A percentile compares a stretch with the other conserved stretches of the same genome.
Conservation (phyloP, 2,888 invertebrate genomes). For the Pseudeuparius sepicola region DNA sequence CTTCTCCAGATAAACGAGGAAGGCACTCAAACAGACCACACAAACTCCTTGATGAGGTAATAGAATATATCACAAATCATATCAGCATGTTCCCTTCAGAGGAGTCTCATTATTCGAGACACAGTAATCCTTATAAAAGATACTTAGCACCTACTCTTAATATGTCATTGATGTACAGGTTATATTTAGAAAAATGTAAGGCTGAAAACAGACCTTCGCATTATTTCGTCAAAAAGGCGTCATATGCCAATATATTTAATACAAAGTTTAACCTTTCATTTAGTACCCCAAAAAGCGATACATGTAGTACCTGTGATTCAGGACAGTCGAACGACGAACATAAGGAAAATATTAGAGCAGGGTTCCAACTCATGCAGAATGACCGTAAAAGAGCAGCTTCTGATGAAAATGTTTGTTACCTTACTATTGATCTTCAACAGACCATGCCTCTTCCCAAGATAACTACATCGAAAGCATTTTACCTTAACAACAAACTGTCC, state of each 20-base stretch:
- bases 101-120: slow-evolving; percentile 12
- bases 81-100: not conserved
- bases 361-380: slow-evolving; percentile 14
- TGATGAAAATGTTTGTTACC: slow-evolving; percentile 12
- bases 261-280: slow-evolving; percentile 1
- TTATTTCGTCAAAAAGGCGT: not conserved
- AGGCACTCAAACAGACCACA: slow-evolving; percentile 5
- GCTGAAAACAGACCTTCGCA: not conserved
- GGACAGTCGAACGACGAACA: slow-evolving; percentile 9
- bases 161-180: slow-evolving; percentile 9
- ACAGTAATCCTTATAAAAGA: slow-evolving; percentile 10
- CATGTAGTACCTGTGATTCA: slow-evolving; percentile 3
- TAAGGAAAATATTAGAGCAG: slow-evolving; percentile 9
- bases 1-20: slow-evolving; percentile 4
- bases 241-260: not conserved
- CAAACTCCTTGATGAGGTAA: slow-evolving; percentile 3
- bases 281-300: slow-evolving; percentile 4
- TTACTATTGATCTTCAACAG: slow-evolving; percentile 23
- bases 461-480: slow-evolving; percentile 22
- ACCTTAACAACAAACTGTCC: too few species aligned
- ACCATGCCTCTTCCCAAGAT: slow-evolving; percentile 23
- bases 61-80: not conserved
- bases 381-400: slow-evolving; percentile 7
- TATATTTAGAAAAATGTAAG: not conserved
- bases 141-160: slow-evolving; percentile 10